phyloP scores from a whole-genome alignment of 2,797 vertebrate species.

The Aeoliscus strigatus region DNA sequence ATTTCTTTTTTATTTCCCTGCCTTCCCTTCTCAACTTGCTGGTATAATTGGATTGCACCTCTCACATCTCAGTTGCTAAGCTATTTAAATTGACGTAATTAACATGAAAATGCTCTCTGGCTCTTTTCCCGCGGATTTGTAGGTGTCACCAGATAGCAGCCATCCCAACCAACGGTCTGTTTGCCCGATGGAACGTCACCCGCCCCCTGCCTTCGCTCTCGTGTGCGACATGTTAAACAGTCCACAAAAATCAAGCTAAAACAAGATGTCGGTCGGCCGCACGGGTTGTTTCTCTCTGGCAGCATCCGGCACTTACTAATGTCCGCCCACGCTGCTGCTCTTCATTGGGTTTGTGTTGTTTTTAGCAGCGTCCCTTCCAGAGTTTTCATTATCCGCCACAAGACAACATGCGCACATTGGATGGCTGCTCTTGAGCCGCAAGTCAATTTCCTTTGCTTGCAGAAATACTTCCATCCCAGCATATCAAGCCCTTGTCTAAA shows the following conservation, averaged over 20 bases:
- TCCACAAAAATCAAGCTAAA: no score
- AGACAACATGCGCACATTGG: slow-evolving; percentile 30
- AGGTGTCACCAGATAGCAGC: slow-evolving; percentile 52
- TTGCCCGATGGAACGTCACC: slow-evolving; percentile 16
- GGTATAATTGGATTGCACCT: slow-evolving; percentile 71
- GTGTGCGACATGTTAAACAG: no score
- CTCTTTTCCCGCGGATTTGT: slow-evolving; percentile 45
- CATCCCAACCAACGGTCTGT: slow-evolving; percentile 28
- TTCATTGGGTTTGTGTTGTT: slow-evolving; percentile 41
- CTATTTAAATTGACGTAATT: slow-evolving; percentile 74
- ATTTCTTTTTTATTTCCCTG: slow-evolving; percentile 28
- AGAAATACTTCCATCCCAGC: slow-evolving; percentile 47
- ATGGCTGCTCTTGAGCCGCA: slow-evolving; percentile 24
- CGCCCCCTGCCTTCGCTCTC: no score
- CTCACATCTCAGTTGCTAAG: slow-evolving; percentile 67
- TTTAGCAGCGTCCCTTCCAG: slow-evolving; percentile 38
- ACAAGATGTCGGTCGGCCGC: slow-evolving; percentile 24
- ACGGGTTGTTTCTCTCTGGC: slow-evolving; percentile 24
- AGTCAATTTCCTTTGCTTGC: slow-evolving; percentile 48
- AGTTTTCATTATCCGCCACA: slow-evolving; percentile 47
- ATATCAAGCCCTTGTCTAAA: slow-evolving; percentile 56
- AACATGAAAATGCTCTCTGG: slow-evolving; percentile 65
- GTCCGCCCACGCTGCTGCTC: slow-evolving; percentile 47
- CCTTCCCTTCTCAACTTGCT: slow-evolving; percentile 31
- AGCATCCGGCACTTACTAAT: slow-evolving; percentile 47